These are phyloP conservation scores for Dioctria linearis DNA, from an alignment of 2,888 invertebrate genomes.

Conservation along the genomic window DNA sequence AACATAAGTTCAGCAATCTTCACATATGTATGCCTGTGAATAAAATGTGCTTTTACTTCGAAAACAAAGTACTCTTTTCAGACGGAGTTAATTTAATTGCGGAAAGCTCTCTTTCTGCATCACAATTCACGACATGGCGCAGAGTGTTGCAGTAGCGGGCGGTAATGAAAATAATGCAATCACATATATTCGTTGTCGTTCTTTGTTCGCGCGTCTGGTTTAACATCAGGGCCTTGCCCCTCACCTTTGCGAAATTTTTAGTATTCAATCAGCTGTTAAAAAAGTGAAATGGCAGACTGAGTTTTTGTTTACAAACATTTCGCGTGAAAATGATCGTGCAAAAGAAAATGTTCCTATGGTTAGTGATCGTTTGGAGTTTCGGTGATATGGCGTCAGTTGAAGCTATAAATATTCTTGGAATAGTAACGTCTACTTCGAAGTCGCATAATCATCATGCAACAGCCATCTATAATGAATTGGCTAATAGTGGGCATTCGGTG, in stretches of 20 bases:
- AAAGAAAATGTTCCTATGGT: neutral
- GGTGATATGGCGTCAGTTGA: neutral
- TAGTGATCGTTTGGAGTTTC: conserved; percentile 8
- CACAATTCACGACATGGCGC: neutral
- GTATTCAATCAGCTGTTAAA: conserved; percentile 36
- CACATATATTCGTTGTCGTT: conserved; percentile 1
- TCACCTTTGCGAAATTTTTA: conserved; percentile 8
- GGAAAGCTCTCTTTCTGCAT: neutral
- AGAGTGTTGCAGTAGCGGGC: neutral
- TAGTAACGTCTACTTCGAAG: conserved; percentile 55
- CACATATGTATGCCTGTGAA: too few relatives aligned
- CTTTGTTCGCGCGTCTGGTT: conserved; percentile 26
- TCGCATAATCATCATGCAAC: conserved; percentile 53
- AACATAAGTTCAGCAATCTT: neutral
- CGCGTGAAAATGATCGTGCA: conserved; percentile 10
- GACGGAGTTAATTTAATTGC: neutral
- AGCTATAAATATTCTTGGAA: conserved; percentile 53
- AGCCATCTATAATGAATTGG: conserved; percentile 54
- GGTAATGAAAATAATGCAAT: neutral
- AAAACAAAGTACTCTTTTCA: neutral
- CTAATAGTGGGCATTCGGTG: conserved; percentile 54
- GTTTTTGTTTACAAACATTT: conserved; percentile 31
- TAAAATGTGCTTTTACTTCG: neutral
- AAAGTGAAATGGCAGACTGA: conserved; percentile 28
- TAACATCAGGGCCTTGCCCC: neutral